Base-by-base conservation (phyloP, 2,888 invertebrate species). In the Drosophila mimetica region DNA sequence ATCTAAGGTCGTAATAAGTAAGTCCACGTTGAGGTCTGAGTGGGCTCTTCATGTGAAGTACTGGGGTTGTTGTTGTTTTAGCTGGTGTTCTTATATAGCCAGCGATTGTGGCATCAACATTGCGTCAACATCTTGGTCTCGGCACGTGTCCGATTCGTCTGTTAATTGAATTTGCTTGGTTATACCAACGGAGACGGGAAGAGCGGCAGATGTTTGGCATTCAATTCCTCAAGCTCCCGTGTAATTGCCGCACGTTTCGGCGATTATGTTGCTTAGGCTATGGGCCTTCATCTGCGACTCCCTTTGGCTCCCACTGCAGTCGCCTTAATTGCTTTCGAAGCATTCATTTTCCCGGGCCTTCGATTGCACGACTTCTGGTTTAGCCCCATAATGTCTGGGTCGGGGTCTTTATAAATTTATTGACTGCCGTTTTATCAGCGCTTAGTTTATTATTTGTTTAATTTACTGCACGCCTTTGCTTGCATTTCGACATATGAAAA, bases 231-330 rank as follows among this genome's bases (percentile, higher is more conserved):
- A 77, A 81, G 74, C 84, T 76, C 20, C 46, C 76, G 57, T 86
- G 85, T 83, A 83, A 83, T 83, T 83, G 84, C 78, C 84, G 81
- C 82, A 83, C 82, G 82, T 83, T 86, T 84, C 52, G 76, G 78
- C 84, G 86, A 83, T 83, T 83, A 83, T 84, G 84, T 76, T 76
- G 81, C 84, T 80, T 77, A 83, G 86, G 78, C 25, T 2, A 84
- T 80, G 80, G 86, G 76, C 86, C 60, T 74, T 77, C 65, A 51
- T 30, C 25, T 25, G 6, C 65, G 53, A 37, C 54, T 22, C 37
- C 66, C 32, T 28, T 48, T 52, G 41, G 44, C 63, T n/a, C n/a
- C 34, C 22, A 39, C 16, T 82, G 83, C 79, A 82, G 46, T 71
- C 63, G 22, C 22, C 52, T 70, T 82, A 79, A 79, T 79, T 76